phyloP scores from a whole-genome alignment of 2,888 invertebrate genomes.

The Choristoneura rosaceana region DNA sequence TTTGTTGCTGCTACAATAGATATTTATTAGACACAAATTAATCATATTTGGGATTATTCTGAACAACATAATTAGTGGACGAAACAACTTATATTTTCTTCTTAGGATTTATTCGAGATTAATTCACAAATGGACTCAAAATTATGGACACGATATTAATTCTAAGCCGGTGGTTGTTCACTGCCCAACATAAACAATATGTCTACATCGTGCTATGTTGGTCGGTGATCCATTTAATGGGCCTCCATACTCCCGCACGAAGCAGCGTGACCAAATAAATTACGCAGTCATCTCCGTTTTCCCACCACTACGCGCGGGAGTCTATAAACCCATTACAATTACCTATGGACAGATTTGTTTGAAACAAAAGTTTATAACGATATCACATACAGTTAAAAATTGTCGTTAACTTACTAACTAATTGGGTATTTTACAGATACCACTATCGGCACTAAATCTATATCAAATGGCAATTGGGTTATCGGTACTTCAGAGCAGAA shows the following conservation, averaged over 20 bases:
- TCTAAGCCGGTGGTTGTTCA: conserved; percentile 3
- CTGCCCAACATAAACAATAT: conserved; percentile 23
- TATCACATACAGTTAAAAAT: conserved; percentile 66
- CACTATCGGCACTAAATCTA: conserved; percentile 33
- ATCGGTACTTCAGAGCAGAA: conserved; percentile 1
- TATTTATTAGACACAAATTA: conserved; percentile 37
- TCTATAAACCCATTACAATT: conserved; percentile 27
- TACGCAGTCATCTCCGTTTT: background rate
- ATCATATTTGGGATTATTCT: conserved; percentile 43
- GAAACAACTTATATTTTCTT: conserved; percentile 28
- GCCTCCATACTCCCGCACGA: background rate
- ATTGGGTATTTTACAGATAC: conserved; percentile 35
- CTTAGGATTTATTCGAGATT: conserved; percentile 30
- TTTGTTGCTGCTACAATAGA: conserved; percentile 34
- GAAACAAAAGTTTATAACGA: conserved; percentile 66
- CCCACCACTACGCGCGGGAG: background rate
- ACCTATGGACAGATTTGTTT: conserved; percentile 74
- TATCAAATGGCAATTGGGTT: conserved; percentile 41
- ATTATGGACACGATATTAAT: conserved; percentile 28
- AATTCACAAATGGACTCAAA: conserved; percentile 34
- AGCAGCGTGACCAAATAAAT: background rate
- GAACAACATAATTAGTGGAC: conserved; percentile 34
- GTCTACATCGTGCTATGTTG: conserved; percentile 24
- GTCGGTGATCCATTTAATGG: background rate
- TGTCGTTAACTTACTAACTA: conserved; percentile 43